These are phyloP conservation scores for Phylloscopus trochiloides DNA, from an alignment of 2,113 vertebrate species.

Conservation along the genomic window DNA sequence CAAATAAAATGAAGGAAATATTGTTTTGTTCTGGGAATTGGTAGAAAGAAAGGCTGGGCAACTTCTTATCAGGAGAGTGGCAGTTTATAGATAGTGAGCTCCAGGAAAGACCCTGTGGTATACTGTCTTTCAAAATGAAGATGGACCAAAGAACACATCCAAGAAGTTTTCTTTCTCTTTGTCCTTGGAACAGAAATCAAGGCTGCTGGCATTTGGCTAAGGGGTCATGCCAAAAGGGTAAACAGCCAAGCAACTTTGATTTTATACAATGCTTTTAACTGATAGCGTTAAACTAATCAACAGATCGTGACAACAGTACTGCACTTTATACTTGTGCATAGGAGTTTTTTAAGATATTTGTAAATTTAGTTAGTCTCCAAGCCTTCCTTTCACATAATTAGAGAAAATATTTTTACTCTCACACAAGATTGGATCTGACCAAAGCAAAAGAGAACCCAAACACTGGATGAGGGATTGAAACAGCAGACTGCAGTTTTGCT, in stretches of 20 bases:
- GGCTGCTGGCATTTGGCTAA: neutral
- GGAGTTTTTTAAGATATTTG: neutral
- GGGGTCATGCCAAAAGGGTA: neutral
- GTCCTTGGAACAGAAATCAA: neutral
- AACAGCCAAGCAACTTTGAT: neutral
- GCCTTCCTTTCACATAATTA: neutral
- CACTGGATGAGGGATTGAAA: neutral
- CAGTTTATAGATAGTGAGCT: neutral
- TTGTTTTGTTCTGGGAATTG: neutral
- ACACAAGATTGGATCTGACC: neutral
- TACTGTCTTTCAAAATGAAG: neutral
- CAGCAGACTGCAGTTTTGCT: neutral
- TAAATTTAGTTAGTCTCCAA: neutral
- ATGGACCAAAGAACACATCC: neutral
- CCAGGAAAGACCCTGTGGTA: neutral
- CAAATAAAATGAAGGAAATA: neutral
- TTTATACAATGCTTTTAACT: neutral
- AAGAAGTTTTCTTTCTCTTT: neutral
- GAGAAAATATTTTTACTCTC: neutral
- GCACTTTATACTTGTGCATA: neutral
- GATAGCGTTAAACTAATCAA: neutral
- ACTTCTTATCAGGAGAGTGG: neutral
- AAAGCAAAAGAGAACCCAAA: neutral
- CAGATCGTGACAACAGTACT: neutral
- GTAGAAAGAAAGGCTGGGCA: neutral